A percentile compares a stretch with the other conserved stretches of the same genome.
phyloP scores from a whole-genome alignment of 2,888 invertebrate genomes.

The Phyllotreta striolata region DNA sequence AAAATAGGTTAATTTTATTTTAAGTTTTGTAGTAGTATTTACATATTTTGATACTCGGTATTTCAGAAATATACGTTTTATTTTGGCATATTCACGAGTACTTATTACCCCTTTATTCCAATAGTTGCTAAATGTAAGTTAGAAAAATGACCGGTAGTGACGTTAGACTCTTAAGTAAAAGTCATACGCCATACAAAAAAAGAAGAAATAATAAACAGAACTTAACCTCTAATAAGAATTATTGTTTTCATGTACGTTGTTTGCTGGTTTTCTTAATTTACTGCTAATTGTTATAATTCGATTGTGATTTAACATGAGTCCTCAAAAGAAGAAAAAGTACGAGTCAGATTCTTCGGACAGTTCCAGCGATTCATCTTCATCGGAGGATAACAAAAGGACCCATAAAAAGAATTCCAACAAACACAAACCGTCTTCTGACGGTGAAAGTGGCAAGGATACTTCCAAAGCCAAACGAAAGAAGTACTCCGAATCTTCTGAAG shows the following conservation, averaged over 20 bases:
- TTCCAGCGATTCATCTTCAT: slow-evolving; percentile 35
- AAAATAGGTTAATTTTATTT: slow-evolving; percentile 37
- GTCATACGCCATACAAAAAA: too few species aligned
- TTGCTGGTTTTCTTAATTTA: too few species aligned
- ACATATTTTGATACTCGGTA: too few species aligned
- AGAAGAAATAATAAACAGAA: too few species aligned
- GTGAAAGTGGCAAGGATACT: slow-evolving; percentile 32
- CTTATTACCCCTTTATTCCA: too few species aligned
- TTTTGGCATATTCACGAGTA: too few species aligned
- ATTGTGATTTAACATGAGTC: slow-evolving; percentile 37
- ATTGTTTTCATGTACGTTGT: too few species aligned
- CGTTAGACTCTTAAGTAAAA: too few species aligned
- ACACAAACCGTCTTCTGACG: slow-evolving; percentile 37
- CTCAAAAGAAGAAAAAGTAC: slow-evolving; percentile 40
- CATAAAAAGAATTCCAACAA: slow-evolving; percentile 32
- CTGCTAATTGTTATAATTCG: not conserved
- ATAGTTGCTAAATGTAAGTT: too few species aligned
- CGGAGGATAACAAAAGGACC: slow-evolving; percentile 30
- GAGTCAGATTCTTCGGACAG: slow-evolving; percentile 40
- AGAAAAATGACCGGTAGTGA: too few species aligned
- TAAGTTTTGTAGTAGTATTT: too few species aligned
- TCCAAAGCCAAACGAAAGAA: slow-evolving; percentile 17
- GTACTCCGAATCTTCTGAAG: slow-evolving; percentile 19
- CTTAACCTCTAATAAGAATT: not conserved
- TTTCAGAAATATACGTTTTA: too few species aligned